Evolutionary conservation across 2,113 vertebrate species (phyloP), one percentile per base, ranked within the genome.

Genomic region (Alosa alosa): DNA sequence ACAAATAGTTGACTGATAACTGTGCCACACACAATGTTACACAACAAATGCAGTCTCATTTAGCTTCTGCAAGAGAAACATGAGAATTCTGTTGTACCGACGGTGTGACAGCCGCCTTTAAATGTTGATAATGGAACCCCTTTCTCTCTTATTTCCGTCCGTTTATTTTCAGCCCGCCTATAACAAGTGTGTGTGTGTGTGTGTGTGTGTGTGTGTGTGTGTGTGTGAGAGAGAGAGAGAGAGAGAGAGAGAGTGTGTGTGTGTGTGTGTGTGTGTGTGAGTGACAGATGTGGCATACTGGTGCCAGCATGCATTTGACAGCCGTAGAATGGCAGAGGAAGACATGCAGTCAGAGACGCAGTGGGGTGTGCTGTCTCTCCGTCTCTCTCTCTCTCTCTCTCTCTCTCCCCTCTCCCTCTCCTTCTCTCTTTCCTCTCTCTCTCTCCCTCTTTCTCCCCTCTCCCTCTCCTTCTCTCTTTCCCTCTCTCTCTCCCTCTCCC

Each of bases 261-360:
- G 60, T 64, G 47, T 83, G 82, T 13, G 36, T 44, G 82, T 57
- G 50, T 57, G 50, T 83, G 17, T 57, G 22, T 52, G 22, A 22
- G 50, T 83, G 50, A 72, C 64, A 72, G 64, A 36, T 72, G 25
- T 72, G 64, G 7, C 64, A 10, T 72, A 2, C 10, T n/a, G 64
- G 64, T 72, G 64, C 64, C 64, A 72, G 64, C 64, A 36, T 72
- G 64, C 64, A 25, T 72, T 72, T 72, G 64, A 72, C 64, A 72
- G 64, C 64, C 64, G 13, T 36, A 36, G 64, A 72, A 72, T 36
- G 64, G 64, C 64, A 11, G 31, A 72, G 64, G 20, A 64, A 72
- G 64, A 36, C 6, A 72, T 36, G 64, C 64, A 25, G n/a, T 72
- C 64, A 72, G 25, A 72, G 25, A 36, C 64, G 25, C 64, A 72